Base-by-base conservation (phyloP, 2,888 invertebrate species). In the Chromoteleia sp. region DNA sequence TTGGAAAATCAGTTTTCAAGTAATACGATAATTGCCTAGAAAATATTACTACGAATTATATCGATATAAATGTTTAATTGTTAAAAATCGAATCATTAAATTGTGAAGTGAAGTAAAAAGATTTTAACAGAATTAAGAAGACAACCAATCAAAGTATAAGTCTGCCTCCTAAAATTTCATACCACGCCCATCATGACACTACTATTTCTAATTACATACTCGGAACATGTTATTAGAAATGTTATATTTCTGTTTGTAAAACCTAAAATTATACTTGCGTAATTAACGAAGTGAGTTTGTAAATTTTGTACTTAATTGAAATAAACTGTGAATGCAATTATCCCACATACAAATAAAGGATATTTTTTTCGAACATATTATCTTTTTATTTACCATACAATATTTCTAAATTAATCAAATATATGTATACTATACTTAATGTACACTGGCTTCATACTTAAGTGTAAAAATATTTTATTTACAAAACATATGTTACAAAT, bases 401-500 rank as follows among this genome's bases (percentile, higher is more conserved):
- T 39, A 36, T 7, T 25, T n/a, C 39, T 67, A 39, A 67, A 50
- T 36, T 33, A 39, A n/a, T 67, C 52, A 39, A 41, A 67, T 52
- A 41, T 39, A 33, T 52, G 50, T 17, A 41, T 4, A 12, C 4
- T 45, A 12, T 12, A 39, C 14, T 39, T 39, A 39, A 39, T 39
- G 12, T 39, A 39, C 2, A 12, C 14, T 50, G 1, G 45, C 10
- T 3, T 7, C 10, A 54, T 14, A 39, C n/a, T n/a, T 21, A 39
- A 43, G 36, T 68, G 63, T 39, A 74, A 74, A 74, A 74, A 74
- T 67, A 67, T 48, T 58, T 56, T 76, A 68, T 76, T 67, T 67
- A 67, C 67, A 59, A 25, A 58, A 17, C 30, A 59, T 76, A 58
- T 48, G 1, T 48, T 67, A 75, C 75, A 75, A 36, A 52, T 8